Evolutionary conservation across 2,113 vertebrate species (phyloP).

Genomic region (Australoheros scitulus): DNA sequence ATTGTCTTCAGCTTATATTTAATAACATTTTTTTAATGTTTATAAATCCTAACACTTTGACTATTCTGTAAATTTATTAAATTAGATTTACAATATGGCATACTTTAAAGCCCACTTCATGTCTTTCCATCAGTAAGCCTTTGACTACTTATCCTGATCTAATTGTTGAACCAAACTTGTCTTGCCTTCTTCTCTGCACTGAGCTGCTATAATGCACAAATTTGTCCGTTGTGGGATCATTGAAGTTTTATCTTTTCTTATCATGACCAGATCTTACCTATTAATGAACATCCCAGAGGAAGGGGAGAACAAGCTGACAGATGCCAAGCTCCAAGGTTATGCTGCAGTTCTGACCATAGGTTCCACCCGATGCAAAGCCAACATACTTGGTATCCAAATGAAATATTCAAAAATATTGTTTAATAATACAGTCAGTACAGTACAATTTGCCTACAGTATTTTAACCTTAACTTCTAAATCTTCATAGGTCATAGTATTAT

Average conservation of each 20-base stretch:
- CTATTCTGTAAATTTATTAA: neutral
- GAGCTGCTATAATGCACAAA: too few relatives aligned
- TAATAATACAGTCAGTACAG: neutral
- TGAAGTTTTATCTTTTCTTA: neutral
- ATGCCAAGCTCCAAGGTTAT: constrained; percentile 92
- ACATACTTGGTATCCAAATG: constrained; percentile 84
- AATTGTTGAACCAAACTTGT: constrained; percentile 2
- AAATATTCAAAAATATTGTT: neutral
- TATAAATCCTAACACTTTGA: neutral
- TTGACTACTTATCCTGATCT: neutral
- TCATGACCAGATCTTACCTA: constrained; percentile 88
- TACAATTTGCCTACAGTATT: neutral
- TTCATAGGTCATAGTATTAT: constrained; percentile 86
- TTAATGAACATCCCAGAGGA: constrained; percentile 93
- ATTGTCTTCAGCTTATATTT: neutral
- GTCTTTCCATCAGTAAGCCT: too few relatives aligned
- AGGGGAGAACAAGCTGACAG: constrained; percentile 85
- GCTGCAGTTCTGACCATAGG: constrained; percentile 94
- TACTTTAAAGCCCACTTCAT: neutral
- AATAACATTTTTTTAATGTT: too few relatives aligned
- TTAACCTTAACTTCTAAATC: neutral
- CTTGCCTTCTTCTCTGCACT: too few relatives aligned
- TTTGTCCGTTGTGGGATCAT: too few relatives aligned
- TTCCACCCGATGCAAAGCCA: constrained; percentile 92
- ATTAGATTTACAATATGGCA: neutral